Conservation (phyloP, 2,888 invertebrate genomes). For the Hyposoter didymator region DNA sequence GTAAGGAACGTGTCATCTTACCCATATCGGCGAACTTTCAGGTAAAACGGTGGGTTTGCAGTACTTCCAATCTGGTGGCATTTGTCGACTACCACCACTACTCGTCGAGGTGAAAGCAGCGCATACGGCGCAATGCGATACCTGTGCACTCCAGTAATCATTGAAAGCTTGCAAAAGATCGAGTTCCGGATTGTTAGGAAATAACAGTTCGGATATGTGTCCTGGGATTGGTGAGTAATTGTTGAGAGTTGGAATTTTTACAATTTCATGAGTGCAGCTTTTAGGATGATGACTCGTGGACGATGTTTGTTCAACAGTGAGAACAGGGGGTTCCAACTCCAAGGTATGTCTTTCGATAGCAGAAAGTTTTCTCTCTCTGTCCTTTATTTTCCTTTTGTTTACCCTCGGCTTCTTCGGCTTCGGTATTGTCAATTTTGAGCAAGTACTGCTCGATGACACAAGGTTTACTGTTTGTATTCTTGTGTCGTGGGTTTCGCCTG, state of each 20-base stretch:
- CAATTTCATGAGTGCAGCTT: slow-evolving; percentile 15
- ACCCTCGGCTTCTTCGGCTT: slow-evolving; percentile 44
- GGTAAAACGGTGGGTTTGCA: slow-evolving; percentile 81
- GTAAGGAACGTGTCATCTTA: slow-evolving; percentile 61
- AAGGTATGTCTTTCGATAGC: neutral
- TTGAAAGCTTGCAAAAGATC: slow-evolving; percentile 85
- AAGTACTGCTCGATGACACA: slow-evolving; percentile 50
- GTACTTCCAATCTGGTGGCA: slow-evolving; percentile 82
- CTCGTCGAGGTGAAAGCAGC: slow-evolving; percentile 84
- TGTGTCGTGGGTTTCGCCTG: slow-evolving; percentile 44
- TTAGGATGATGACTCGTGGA: slow-evolving; percentile 15
- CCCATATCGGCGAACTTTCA: slow-evolving; percentile 83
- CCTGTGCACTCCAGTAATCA: slow-evolving; percentile 83
- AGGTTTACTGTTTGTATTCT: slow-evolving; percentile 59
- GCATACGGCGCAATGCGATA: slow-evolving; percentile 87
- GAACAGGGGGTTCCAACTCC: slow-evolving; percentile 65
- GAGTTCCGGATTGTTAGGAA: slow-evolving; percentile 82
- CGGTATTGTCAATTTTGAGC: slow-evolving; percentile 49
- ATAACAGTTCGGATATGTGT: slow-evolving; percentile 83
- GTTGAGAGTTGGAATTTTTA: slow-evolving; percentile 30
- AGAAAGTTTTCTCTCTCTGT: slow-evolving; percentile 17
- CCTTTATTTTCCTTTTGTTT: slow-evolving; percentile 48
- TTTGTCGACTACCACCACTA: slow-evolving; percentile 76
- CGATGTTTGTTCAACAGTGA: slow-evolving; percentile 60
- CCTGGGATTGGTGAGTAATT: slow-evolving; percentile 76